Percentiles rank a stretch among this genome's conserved stretches.
Evolutionary conservation across 2,113 vertebrate genomes (phyloP).

Genomic region (Malurus elegans): DNA sequence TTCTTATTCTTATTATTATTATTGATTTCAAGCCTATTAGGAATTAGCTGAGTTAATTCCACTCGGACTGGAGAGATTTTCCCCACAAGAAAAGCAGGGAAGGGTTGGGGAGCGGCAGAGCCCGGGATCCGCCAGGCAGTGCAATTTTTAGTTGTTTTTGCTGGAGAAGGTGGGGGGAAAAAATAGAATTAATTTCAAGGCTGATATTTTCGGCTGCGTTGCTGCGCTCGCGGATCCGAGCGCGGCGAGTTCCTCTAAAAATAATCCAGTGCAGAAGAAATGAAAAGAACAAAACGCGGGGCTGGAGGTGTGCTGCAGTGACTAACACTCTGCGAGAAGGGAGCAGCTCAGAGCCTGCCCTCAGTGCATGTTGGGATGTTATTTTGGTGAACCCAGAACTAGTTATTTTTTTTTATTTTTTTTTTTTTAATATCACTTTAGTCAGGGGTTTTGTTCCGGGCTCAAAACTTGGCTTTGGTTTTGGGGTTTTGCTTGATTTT

Average conservation of each 20-base stretch:
- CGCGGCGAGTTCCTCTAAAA: constrained; percentile 32
- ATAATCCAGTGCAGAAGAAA: constrained; percentile 14
- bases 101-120: neutral
- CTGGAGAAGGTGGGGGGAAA: neutral
- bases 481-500: neutral
- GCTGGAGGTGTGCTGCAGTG: constrained; percentile 63
- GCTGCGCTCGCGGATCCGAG: neutral
- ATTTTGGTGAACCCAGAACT: neutral
- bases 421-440: no score
- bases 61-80: neutral
- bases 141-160: constrained; percentile 52
- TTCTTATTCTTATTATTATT: no score
- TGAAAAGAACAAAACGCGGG: constrained; percentile 54
- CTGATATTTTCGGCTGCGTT: constrained; percentile 20
- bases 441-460: neutral
- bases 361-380: neutral
- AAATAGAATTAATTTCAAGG: constrained; percentile 20
- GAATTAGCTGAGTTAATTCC: no score
- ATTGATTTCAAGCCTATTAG: no score
- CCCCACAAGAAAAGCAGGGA: neutral
- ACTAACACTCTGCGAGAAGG: constrained; percentile 45
- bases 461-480: neutral
- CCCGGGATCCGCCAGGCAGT: neutral
- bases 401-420: neutral
- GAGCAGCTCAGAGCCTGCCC: neutral